A percentile compares a stretch with the other conserved stretches of the same genome.
phyloP scores from a whole-genome alignment of 2,113 vertebrate genomes.

The Vulpes ferrilata region DNA sequence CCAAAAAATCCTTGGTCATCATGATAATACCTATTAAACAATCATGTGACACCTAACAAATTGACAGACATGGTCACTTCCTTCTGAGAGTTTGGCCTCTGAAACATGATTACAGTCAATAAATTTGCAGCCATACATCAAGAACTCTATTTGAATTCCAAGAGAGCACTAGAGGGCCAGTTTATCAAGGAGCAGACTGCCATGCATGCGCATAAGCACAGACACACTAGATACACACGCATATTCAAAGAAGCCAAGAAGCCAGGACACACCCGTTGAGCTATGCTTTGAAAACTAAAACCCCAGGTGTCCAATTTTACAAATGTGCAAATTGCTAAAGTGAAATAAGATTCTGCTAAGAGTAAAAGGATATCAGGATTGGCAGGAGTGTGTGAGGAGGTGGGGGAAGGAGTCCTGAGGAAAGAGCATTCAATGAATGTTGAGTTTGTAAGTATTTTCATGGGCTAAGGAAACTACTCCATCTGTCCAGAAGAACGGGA shows the following conservation, averaged over 20 bases:
- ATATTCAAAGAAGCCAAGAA: slow-evolving; percentile 1
- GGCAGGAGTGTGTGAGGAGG: not conserved
- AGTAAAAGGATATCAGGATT: not conserved
- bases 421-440: slow-evolving; percentile 77
- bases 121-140: not conserved
- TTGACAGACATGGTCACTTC: not conserved
- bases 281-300: slow-evolving; percentile 76
- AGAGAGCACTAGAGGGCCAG: not conserved
- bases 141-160: slow-evolving; percentile 10
- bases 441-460: slow-evolving; percentile 66
- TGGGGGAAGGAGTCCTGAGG: not conserved
- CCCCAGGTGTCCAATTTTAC: slow-evolving; percentile 70
- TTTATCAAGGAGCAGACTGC: not conserved
- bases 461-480: slow-evolving; percentile 66
- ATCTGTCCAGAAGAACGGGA: not conserved
- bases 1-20: not conserved
- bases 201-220: not conserved
- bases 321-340: slow-evolving; percentile 66
- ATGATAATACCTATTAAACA: not conserved
- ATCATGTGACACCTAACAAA: not conserved
- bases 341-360: slow-evolving; percentile 79
- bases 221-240: not conserved
- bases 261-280: not conserved
- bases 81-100: not conserved
- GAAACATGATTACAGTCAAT: not conserved